Evolutionary conservation across 2,113 vertebrate species (phyloP), one percentile per base, ranked within the genome.

Genomic region (Regulus satrapa): DNA sequence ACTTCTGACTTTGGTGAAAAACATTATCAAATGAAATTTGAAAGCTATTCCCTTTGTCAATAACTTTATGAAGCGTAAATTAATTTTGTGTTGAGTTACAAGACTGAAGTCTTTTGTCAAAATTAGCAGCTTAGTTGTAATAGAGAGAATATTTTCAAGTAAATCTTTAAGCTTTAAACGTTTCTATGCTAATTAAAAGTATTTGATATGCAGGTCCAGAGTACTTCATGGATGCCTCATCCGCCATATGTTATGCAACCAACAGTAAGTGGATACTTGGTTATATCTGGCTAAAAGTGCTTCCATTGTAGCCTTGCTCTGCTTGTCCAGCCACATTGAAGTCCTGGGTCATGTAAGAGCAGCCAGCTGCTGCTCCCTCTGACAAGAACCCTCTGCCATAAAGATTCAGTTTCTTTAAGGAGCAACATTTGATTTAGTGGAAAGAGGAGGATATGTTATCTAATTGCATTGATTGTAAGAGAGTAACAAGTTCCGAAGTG

Each of bases 201-300:
- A 97, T 97, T 98, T 98, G 94, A 95, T 98, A 80, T 92, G 92
- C 98, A 99, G 99, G 99, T 99, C 98, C 99, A 99, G 98, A 99
- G 99, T 97, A 99, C 99, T 98, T 99, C 99, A 97, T 99, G 99
- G 99, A 99, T 99, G 99, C 99, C 99, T 98, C 99, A 99, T 98
- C 99, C 99, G 97, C 99, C 99, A 97, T 99, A 99, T 98, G 99
- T 99, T 99, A 99, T 99, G 99, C 99, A 99, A 99, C 99, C 99
- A 98, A 99, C 99, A 98, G 99, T 99, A 99, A 99, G 99, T 99
- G 97, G 88, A 96, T 88, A 83, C 96, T 97, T 96, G 94, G 89
- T 97, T 97, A 89, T 95, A 93, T 97, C 80, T 89, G 91, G 80
- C 91, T 97, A 76, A 80, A 96, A 97, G 43, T 51, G 29, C 29